Evolutionary conservation across 2,797 vertebrate species (phyloP), one percentile per base, ranked within the genome.

Genomic region (Paratrypauchen microcephalus): DNA sequence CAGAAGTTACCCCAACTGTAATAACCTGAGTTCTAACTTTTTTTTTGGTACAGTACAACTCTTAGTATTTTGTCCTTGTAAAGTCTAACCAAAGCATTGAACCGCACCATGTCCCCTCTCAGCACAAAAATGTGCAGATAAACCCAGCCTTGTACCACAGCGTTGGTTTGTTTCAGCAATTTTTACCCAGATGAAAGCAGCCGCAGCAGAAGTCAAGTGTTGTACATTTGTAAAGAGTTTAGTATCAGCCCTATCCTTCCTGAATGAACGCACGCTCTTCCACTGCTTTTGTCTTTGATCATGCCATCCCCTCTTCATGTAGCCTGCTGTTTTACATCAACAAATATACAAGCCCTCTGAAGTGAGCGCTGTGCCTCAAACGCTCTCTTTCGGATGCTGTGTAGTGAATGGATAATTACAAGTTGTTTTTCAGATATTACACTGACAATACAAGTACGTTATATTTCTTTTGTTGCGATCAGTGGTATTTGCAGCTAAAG

Each of bases 71-170:
- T 89, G 70, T 83, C 82, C 81, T 85, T 70, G 67, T 77, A 67
- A 83, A 81, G 76, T 78, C 85, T 82, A 84, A 90, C 82, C 85
- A 83, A 90, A 80, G 83, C 66, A 86, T 71, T 86, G 81, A 88
- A 78, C 82, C 85, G 83, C 82, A 77, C 75, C 82, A 77, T 90
- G 80, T 89, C 86, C 81, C 80, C 67, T 89, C 79, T 89, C 81
- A 86, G 87, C 85, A 82, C 79, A 87, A 83, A 86, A 74, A 71
- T 72, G 48, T 59, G 86, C 79, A 61, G 85, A 90, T 86, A 13
- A 47, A 83, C 87, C 79, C 77, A 74, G 80, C 32, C 59, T 7
- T 75, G 66, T 81, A 76, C 74, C 68, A 66, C 80, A 76, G 70
- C 69, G 72, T 79, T 86, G 79, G 2, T 54, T 54, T 19, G 80